Evolutionary conservation across 1,140 invertebrate species (phyloP).

Genomic region (Drosophila takahashii): DNA sequence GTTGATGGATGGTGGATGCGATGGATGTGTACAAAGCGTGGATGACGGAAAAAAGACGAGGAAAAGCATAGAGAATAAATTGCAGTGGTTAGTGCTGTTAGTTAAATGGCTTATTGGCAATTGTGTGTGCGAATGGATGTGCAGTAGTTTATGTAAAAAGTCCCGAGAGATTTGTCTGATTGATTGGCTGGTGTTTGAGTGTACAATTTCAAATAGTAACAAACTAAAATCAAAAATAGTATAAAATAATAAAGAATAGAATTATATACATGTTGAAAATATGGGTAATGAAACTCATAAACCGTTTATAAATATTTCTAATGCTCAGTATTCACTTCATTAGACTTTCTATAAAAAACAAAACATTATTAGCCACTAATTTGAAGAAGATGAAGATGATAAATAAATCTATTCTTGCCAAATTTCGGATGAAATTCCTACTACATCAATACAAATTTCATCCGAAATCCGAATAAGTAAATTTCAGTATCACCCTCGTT

Average conservation of each 20-base stretch:
- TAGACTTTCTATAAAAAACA: too few relatives aligned
- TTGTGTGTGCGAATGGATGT: constrained; percentile 25
- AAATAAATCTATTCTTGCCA: too few relatives aligned
- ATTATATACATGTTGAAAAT: constrained; percentile 12
- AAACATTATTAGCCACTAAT: not conserved
- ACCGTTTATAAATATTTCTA: not conserved
- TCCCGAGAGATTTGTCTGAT: constrained; percentile 17
- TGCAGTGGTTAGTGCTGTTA: constrained; percentile 23
- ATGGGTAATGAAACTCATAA: not conserved
- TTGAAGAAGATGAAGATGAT: too few relatives aligned
- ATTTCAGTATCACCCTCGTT: too few relatives aligned
- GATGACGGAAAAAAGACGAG: constrained; percentile 15
- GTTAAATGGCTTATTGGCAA: constrained; percentile 22
- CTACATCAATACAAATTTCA: too few relatives aligned
- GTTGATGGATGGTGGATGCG: constrained; percentile 13
- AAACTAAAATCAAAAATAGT: constrained; percentile 28
- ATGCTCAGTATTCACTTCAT: not conserved
- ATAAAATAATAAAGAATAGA: constrained; percentile 10
- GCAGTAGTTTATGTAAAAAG: constrained; percentile 12
- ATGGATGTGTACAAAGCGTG: constrained; percentile 24
- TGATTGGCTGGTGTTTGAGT: constrained; percentile 75
- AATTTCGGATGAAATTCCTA: too few relatives aligned
- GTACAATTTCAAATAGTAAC: constrained; percentile 42
- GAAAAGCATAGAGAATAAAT: constrained; percentile 25
- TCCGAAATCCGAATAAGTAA: too few relatives aligned